A percentile compares a stretch with the other conserved stretches of the same genome.
Conservation (phyloP, 2,888 invertebrate species). For the Mythimna loreyi region DNA sequence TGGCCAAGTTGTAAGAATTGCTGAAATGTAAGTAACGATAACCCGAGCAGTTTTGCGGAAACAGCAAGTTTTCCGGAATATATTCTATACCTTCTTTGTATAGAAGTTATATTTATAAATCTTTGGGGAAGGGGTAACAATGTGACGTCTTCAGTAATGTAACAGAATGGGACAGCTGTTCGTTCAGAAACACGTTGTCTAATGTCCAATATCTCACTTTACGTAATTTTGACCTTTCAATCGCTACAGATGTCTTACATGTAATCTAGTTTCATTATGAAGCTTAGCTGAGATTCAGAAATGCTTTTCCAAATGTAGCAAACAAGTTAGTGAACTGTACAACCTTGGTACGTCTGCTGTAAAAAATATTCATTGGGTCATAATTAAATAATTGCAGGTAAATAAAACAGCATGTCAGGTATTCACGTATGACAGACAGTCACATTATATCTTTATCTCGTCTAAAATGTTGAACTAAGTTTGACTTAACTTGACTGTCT, state of each 20-base stretch:
- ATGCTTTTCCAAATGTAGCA: background rate
- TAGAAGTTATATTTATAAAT: slow-evolving; percentile 32
- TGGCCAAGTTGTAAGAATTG: slow-evolving; percentile 39
- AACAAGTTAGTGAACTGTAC: background rate
- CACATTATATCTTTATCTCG: too few relatives aligned
- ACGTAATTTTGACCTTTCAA: slow-evolving; percentile 3
- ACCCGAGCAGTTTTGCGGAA: slow-evolving; percentile 29
- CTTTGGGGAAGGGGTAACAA: slow-evolving; percentile 14
- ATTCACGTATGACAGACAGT: too few relatives aligned
- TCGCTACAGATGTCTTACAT: background rate
- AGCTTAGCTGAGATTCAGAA: background rate
- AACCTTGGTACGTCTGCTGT: too few relatives aligned
- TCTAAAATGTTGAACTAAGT: too few relatives aligned
- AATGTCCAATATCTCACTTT: background rate
- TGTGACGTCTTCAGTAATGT: slow-evolving; percentile 2
- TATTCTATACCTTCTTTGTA: slow-evolving; percentile 19
- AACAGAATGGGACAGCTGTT: slow-evolving; percentile 1
- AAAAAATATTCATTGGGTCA: too few relatives aligned
- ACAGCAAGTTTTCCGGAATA: slow-evolving; percentile 28
- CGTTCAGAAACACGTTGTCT: background rate
- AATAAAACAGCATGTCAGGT: too few relatives aligned
- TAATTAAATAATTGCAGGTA: too few relatives aligned
- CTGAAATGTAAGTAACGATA: slow-evolving; percentile 52
- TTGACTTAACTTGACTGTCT: too few relatives aligned
- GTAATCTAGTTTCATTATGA: background rate